phyloP scores from a whole-genome alignment of 2,888 invertebrate species.

The Platycnemis pennipes region DNA sequence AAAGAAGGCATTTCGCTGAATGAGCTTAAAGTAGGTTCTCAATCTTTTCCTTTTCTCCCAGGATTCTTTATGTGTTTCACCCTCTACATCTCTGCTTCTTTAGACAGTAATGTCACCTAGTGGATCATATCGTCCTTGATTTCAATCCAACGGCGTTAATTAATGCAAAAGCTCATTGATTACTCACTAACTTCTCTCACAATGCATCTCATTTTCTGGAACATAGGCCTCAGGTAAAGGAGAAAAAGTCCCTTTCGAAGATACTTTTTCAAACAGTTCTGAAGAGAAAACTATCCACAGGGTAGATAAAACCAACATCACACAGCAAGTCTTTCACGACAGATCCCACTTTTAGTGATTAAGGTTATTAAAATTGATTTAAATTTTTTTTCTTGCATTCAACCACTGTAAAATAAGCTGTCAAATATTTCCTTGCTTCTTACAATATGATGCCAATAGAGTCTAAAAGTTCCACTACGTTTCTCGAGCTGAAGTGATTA shows the following conservation, averaged over 20 bases:
- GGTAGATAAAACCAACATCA: too few relatives aligned
- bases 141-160: constrained; percentile 6
- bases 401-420: too few relatives aligned
- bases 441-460: not conserved
- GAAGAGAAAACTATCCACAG: too few relatives aligned
- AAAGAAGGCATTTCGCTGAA: not conserved
- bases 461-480: not conserved
- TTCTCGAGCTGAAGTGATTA: too few relatives aligned
- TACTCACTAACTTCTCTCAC: not conserved
- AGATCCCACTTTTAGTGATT: too few relatives aligned
- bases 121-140: not conserved
- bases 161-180: not conserved
- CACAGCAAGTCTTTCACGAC: too few relatives aligned
- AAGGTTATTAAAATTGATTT: too few relatives aligned
- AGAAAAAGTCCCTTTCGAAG: too few relatives aligned
- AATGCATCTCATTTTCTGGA: not conserved
- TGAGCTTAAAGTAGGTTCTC: not conserved
- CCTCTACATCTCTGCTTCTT: not conserved
- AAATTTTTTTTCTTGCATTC: too few relatives aligned
- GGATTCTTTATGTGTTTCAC: not conserved
- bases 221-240: not conserved
- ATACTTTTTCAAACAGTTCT: too few relatives aligned
- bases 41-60: not conserved
- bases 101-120: not conserved
- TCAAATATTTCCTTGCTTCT: not conserved